A percentile compares a stretch with the other conserved stretches of the same genome.
Evolutionary conservation across 2,113 vertebrate species (phyloP).

Genomic region (Girardinichthys multiradiatus): DNA sequence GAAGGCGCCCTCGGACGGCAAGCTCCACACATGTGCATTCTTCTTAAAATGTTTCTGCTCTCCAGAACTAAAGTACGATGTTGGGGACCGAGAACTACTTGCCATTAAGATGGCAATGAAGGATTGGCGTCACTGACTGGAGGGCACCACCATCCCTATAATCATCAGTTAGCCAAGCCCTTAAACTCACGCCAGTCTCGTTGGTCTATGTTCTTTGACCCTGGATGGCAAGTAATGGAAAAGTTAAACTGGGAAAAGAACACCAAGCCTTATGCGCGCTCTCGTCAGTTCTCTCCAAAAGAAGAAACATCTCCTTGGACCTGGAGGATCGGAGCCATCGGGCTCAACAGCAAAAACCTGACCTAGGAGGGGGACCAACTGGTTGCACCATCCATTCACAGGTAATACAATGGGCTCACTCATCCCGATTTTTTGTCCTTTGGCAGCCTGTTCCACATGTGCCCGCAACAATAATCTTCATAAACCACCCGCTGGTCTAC

Average conservation of each 20-base stretch:
- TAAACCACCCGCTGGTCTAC: not conserved
- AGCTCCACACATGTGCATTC: too few relatives aligned
- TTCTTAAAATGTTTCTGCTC: too few relatives aligned
- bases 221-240: too few relatives aligned
- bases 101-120: not conserved
- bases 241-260: not conserved
- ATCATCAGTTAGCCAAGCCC: not conserved
- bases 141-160: not conserved
- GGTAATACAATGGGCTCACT: not conserved
- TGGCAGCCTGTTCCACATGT: not conserved
- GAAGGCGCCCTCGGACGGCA: too few relatives aligned
- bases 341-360: not conserved
- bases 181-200: not conserved
- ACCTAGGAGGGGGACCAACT: not conserved
- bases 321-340: not conserved
- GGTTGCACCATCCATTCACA: not conserved
- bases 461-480: not conserved
- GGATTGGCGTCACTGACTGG: not conserved
- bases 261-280: not conserved
- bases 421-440: not conserved
- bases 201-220: not conserved
- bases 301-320: not conserved
- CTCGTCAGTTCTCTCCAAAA: not conserved
- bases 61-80: not conserved
- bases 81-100: not conserved